Base-by-base conservation (phyloP, 1,140 invertebrate genomes). In the Mycetomoellerius zeteki region DNA sequence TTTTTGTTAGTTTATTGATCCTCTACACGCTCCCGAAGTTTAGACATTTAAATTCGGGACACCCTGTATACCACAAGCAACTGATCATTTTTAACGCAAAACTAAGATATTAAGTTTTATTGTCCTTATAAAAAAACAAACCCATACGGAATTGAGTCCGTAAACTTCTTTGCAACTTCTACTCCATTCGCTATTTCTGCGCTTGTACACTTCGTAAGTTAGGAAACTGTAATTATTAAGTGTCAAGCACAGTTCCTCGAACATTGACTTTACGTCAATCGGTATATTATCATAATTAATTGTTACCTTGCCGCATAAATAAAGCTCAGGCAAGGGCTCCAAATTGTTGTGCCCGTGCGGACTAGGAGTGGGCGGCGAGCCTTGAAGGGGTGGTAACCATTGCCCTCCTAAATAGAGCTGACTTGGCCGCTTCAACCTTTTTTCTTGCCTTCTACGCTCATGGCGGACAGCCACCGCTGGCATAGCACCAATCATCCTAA, bases 401-500 rank as follows among this genome's bases (percentile, higher is more conserved):
- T 95, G 95, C 19, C 96, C 95, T 50, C 96, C 96, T 81, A 97
- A 95, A 93, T 97, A 97, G 87, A 97, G 96, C 93, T 97, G 97
- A 91, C 96, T 97, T 6, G 97, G 97, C 86, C 97, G 95, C 93
- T 96, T 96, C 88, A 94, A 94, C 71, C 97, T 95, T 95, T 97
- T 98, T 92, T 98, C 97, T 90, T 97, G 96, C 88, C 97, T 97
- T 72, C 97, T 96, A 86, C 97, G 96, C 94, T 98, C 97, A 94
- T 98, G 97, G 93, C 97, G 97, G 50, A 98, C 97, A 21, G 97
- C 97, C 94, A 98, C 97, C 87, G 97, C 97, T 94, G 97, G 97
- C 97, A 98, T 98, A 72, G 97, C 97, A 88, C 97, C 97, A 92
- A 98, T 98, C 97, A 98, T 98, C 94, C 96, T 97, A 90, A 1